Percentiles rank a stretch among this genome's conserved stretches.
Conservation (phyloP, 2,113 vertebrate genomes). For the Falco punctatus region DNA sequence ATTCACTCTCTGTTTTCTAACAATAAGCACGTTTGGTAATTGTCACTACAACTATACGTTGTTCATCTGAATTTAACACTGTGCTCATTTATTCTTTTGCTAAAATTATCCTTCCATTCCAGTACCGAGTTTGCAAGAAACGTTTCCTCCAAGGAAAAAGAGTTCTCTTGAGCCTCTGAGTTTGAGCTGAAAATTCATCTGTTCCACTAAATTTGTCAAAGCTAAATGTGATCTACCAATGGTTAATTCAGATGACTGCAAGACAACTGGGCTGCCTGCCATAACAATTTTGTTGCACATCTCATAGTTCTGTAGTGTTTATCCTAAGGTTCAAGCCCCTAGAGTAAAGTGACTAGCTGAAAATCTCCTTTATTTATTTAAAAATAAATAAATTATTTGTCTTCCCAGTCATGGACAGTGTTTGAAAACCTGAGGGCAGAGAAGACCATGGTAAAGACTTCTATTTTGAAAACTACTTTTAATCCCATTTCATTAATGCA, state of each 20-base stretch:
- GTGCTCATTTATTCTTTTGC: neutral
- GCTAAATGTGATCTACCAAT: neutral
- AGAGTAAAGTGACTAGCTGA: neutral
- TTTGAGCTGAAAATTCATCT: neutral
- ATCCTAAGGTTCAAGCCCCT: neutral
- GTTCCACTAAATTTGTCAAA: neutral
- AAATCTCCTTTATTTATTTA: neutral
- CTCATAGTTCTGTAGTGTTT: neutral
- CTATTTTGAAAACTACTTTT: neutral
- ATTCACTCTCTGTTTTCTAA: conserved; percentile 52
- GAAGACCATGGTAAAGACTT: neutral
- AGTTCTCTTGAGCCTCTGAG: neutral
- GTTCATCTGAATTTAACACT: neutral
- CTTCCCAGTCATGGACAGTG: neutral
- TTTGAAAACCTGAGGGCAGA: neutral
- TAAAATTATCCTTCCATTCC: neutral
- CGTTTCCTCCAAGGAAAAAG: neutral
- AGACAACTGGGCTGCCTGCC: neutral
- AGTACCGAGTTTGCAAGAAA: neutral
- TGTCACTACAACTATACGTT: neutral
- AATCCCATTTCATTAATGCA: neutral
- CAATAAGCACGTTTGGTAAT: conserved; percentile 43
- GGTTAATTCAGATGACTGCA: neutral
- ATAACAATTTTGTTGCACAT: neutral
- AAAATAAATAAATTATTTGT: neutral